A percentile compares a stretch with the other conserved stretches of the same genome.
Evolutionary conservation across 2,888 invertebrate species (phyloP).

Genomic region (Chrysolina haemoptera): DNA sequence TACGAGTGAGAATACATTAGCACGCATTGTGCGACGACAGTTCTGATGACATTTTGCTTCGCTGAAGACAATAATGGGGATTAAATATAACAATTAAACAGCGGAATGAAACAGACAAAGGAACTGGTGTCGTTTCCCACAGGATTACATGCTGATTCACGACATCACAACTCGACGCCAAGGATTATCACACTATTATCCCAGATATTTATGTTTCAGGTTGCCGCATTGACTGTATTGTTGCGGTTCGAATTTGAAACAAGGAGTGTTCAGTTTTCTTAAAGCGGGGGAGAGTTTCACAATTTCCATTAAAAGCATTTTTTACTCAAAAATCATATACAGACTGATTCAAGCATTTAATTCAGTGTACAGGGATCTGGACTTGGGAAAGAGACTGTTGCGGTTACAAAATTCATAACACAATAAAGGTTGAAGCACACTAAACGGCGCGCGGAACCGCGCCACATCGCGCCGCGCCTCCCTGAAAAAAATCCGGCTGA

Average conservation of each 20-base stretch:
- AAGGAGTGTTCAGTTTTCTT: background rate
- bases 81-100: constrained; percentile 69
- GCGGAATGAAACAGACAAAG: constrained; percentile 61
- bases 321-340: too few species aligned
- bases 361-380: too few species aligned
- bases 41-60: constrained; percentile 65
- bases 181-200: constrained; percentile 57
- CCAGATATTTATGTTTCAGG: constrained; percentile 53
- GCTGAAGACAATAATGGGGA: constrained; percentile 69
- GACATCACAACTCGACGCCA: constrained; percentile 59
- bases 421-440: too few species aligned
- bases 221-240: constrained; percentile 34
- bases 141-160: constrained; percentile 70
- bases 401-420: too few species aligned
- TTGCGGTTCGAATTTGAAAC: background rate
- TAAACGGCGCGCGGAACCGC: too few species aligned
- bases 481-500: too few species aligned
- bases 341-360: too few species aligned
- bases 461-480: too few species aligned
- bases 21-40: constrained; percentile 66
- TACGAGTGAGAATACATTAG: constrained; percentile 61
- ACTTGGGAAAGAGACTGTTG: too few species aligned
- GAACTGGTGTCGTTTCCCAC: constrained; percentile 67
- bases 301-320: background rate
- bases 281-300: background rate